phyloP scores from a whole-genome alignment of 2,888 invertebrate species.

The Pemphredon lugubris region DNA sequence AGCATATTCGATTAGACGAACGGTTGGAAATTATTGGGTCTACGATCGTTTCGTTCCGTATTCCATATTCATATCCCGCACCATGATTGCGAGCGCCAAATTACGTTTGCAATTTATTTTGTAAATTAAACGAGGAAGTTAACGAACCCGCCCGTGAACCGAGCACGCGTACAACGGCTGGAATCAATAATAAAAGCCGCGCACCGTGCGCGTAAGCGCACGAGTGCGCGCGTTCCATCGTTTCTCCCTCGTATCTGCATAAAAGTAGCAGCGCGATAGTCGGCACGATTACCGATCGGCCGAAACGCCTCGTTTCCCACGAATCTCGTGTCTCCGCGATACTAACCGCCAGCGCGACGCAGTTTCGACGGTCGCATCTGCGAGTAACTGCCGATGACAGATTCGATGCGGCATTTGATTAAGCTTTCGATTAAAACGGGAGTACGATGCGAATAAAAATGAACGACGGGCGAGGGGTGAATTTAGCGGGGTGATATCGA shows the following conservation, averaged over 20 bases:
- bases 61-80: slow-evolving; percentile 20
- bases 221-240: neutral
- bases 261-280: neutral
- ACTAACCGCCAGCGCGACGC: slow-evolving; percentile 4
- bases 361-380: neutral
- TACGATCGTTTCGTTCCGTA: neutral
- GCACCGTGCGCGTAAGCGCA: neutral
- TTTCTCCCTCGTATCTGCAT: slow-evolving; percentile 29
- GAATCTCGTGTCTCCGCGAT: slow-evolving; percentile 13
- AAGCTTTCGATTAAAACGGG: slow-evolving; percentile 4
- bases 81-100: slow-evolving; percentile 5
- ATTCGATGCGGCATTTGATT: slow-evolving; percentile 28
- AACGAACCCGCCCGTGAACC: slow-evolving; percentile 13
- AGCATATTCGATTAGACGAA: neutral
- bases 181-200: slow-evolving; percentile 39
- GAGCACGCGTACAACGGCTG: slow-evolving; percentile 1
- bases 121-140: slow-evolving; percentile 24
- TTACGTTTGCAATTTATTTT: slow-evolving; percentile 32
- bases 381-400: slow-evolving; percentile 13
- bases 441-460: neutral
- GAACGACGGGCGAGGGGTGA: neutral
- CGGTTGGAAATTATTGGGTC: neutral
- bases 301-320: slow-evolving; percentile 19
- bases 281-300: slow-evolving; percentile 17
- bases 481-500: neutral